Evolutionary conservation across 1,140 invertebrate genomes (phyloP).

Genomic region (Cotesia vestalis): DNA sequence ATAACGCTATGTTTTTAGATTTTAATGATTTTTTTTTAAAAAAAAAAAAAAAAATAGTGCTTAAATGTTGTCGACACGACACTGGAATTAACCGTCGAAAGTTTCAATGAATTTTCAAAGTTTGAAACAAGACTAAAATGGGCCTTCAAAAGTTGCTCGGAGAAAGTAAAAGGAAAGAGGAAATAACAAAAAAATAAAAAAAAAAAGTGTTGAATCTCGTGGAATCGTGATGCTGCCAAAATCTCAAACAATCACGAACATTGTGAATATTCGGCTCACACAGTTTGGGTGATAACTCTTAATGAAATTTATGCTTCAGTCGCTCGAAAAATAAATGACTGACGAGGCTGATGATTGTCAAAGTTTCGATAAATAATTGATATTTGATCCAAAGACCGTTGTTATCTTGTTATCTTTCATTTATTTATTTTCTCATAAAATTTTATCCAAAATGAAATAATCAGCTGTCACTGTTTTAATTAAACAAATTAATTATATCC

Average conservation of each 20-base stretch:
- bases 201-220: not conserved
- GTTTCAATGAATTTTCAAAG: slow-evolving; percentile 21
- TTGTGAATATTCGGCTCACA: not conserved
- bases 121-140: not conserved
- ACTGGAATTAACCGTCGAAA: slow-evolving; percentile 23
- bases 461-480: too few species aligned
- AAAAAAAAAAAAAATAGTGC: not conserved
- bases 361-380: too few species aligned
- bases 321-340: too few species aligned
- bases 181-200: not conserved
- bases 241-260: slow-evolving; percentile 5
- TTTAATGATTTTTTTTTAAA: not conserved
- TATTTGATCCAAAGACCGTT: too few species aligned
- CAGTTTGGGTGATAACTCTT: not conserved
- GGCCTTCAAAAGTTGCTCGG: not conserved
- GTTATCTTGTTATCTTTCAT: too few species aligned
- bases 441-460: too few species aligned
- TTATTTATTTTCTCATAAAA: too few species aligned
- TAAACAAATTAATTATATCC: too few species aligned
- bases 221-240: not conserved
- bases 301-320: too few species aligned
- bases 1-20: too few species aligned
- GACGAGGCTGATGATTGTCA: too few species aligned
- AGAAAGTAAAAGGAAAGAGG: not conserved
- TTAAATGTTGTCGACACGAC: not conserved